These are phyloP conservation scores for Rhinogobius similis DNA, from an alignment of 2,113 vertebrate species.

Conservation along the genomic window DNA sequence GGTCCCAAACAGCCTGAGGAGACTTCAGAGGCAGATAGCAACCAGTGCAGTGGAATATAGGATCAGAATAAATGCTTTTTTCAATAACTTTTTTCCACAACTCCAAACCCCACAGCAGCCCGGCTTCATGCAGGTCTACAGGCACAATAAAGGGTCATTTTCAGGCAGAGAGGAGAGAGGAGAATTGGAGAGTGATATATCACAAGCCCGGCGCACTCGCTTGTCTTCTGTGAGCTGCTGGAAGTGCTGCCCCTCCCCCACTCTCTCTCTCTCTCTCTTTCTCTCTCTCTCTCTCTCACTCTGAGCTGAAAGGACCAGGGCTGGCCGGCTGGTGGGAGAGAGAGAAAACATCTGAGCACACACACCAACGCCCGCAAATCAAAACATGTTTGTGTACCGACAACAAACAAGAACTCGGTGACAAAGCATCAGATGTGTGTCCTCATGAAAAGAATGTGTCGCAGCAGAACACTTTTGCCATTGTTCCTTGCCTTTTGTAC, in stretches of 20 bases:
- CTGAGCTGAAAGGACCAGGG: not conserved
- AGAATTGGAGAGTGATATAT: constrained; percentile 39
- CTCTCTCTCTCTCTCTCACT: constrained; percentile 7
- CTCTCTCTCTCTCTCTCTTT: constrained; percentile 8
- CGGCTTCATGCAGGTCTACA: constrained; percentile 9
- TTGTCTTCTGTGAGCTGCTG: constrained; percentile 5
- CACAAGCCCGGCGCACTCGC: constrained; percentile 9
- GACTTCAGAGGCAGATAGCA: constrained; percentile 24
- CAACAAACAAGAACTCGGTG: constrained; percentile 7
- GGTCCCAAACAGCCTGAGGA: constrained; percentile 36
- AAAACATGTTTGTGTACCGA: constrained; percentile 45
- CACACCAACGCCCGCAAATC: constrained; percentile 41
- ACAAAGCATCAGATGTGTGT: constrained; percentile 5
- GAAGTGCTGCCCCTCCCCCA: constrained; percentile 6
- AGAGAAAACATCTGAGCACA: constrained; percentile 16
- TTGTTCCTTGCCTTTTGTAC: not conserved
- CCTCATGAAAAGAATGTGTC: constrained; percentile 1
- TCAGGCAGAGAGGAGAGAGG: not conserved
- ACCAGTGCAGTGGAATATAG: constrained; percentile 26
- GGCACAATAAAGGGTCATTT: constrained; percentile 45
- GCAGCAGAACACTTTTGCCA: not conserved
- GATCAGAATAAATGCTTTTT: constrained; percentile 55
- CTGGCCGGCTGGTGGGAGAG: constrained; percentile 12
- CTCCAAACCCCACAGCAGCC: constrained; percentile 37
- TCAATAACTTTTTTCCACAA: constrained; percentile 52